Evolutionary conservation across 2,113 vertebrate genomes (phyloP).

Genomic region (Eleginops maclovinus): DNA sequence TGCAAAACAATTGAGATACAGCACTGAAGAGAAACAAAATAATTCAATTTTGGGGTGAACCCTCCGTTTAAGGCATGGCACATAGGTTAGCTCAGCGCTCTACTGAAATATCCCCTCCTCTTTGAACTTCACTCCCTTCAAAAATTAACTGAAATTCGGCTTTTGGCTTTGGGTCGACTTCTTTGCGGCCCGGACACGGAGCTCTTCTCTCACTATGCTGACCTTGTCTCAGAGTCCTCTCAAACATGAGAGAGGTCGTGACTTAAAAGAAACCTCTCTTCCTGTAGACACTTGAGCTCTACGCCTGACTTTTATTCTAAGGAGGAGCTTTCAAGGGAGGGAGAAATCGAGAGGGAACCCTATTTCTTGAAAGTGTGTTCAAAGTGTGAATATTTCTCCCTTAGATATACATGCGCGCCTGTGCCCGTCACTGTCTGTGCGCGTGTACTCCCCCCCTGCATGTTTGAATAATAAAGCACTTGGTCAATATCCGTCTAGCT

Average conservation of each 20-base stretch:
- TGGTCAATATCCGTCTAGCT: slow-evolving; percentile 63
- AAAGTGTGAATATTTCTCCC: slow-evolving; percentile 16
- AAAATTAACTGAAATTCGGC: slow-evolving; percentile 47
- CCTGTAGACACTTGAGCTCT: slow-evolving; percentile 21
- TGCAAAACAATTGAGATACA: no score
- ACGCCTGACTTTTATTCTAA: slow-evolving; percentile 21
- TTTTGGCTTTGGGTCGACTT: background rate
- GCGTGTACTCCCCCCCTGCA: background rate
- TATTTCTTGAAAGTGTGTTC: background rate
- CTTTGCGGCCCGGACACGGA: slow-evolving; percentile 57
- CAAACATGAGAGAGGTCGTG: slow-evolving; percentile 52
- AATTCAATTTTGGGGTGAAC: no score
- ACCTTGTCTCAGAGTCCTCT: slow-evolving; percentile 63
- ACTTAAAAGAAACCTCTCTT: slow-evolving; percentile 30
- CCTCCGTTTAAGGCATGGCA: no score
- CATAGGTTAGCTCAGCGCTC: slow-evolving; percentile 20
- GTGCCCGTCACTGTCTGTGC: background rate
- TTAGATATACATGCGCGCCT: background rate
- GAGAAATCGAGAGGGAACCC: slow-evolving; percentile 36
- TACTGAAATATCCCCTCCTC: slow-evolving; percentile 10
- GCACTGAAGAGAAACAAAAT: no score
- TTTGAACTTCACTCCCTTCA: slow-evolving; percentile 27
- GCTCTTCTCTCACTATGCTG: slow-evolving; percentile 33
- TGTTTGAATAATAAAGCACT: slow-evolving; percentile 59
- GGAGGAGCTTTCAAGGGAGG: slow-evolving; percentile 24